These are phyloP conservation scores for Anser cygnoides DNA, from an alignment of 2,113 vertebrate species.

Conservation along the genomic window DNA sequence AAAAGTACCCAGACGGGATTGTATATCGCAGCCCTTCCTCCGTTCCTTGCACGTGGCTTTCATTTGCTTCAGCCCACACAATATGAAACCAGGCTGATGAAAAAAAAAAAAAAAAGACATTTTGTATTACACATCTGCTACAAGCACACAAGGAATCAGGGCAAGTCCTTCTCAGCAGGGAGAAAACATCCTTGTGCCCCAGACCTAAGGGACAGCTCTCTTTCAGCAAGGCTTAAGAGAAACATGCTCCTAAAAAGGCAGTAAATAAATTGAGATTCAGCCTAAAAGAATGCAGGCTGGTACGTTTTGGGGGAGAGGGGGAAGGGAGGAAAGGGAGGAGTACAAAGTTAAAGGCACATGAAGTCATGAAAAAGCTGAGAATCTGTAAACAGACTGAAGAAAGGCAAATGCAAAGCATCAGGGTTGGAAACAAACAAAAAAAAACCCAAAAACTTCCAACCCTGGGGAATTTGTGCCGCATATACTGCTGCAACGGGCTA, in stretches of 20 bases:
- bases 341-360: conserved; percentile 16
- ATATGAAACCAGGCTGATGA: background rate
- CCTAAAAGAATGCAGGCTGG: background rate
- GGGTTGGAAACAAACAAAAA: background rate
- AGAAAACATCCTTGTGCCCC: background rate
- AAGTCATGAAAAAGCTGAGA: background rate
- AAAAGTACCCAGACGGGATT: background rate
- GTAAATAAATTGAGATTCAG: conserved; percentile 26
- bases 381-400: conserved; percentile 34
- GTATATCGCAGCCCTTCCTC: background rate
- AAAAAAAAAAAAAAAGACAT: background rate
- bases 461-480: background rate
- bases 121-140: conserved; percentile 25
- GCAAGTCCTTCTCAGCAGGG: background rate
- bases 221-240: background rate
- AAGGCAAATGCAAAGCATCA: background rate
- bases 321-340: background rate
- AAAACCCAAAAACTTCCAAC: background rate
- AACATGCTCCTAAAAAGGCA: conserved; percentile 16
- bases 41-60: background rate
- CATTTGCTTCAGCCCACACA: background rate
- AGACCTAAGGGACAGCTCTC: background rate
- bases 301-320: background rate
- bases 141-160: background rate
- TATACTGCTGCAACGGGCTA: background rate